Percentiles rank a stretch among this genome's conserved stretches.
phyloP scores from a whole-genome alignment of 2,888 invertebrate species.

The Thecophora atra region DNA sequence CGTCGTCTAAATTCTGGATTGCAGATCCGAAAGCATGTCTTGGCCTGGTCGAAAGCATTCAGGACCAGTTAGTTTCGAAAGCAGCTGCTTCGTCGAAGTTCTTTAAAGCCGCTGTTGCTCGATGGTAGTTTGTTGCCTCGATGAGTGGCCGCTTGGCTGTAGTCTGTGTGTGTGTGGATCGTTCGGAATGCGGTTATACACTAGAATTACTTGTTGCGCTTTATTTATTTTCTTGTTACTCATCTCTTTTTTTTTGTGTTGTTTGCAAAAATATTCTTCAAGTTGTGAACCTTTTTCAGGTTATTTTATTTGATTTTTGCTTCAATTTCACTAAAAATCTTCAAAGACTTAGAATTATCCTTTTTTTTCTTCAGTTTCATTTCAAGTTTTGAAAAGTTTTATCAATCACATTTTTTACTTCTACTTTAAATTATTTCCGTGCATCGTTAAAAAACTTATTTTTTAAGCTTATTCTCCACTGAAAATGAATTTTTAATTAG shows the following conservation, averaged over 20 bases:
- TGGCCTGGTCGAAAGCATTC: too few relatives aligned
- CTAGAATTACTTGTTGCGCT: slow-evolving; percentile 22
- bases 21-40: too few relatives aligned
- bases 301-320: background rate
- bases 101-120: background rate
- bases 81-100: background rate
- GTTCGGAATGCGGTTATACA: slow-evolving; percentile 27
- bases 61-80: too few relatives aligned
- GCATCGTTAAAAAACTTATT: too few relatives aligned
- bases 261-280: background rate
- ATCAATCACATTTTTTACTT: too few relatives aligned
- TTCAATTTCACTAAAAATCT: background rate
- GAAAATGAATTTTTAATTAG: too few relatives aligned
- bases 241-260: background rate
- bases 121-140: background rate
- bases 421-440: too few relatives aligned
- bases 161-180: background rate
- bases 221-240: slow-evolving; percentile 3
- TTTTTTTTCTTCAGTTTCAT: too few relatives aligned
- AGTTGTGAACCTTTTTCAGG: background rate
- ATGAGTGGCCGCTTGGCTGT: background rate
- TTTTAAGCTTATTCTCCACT: too few relatives aligned
- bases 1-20: too few relatives aligned
- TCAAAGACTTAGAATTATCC: background rate
- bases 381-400: too few relatives aligned